Percentiles rank a stretch among this genome's conserved stretches.
phyloP scores from a whole-genome alignment of 2,797 vertebrate species.

The Eremophila alpestris region DNA sequence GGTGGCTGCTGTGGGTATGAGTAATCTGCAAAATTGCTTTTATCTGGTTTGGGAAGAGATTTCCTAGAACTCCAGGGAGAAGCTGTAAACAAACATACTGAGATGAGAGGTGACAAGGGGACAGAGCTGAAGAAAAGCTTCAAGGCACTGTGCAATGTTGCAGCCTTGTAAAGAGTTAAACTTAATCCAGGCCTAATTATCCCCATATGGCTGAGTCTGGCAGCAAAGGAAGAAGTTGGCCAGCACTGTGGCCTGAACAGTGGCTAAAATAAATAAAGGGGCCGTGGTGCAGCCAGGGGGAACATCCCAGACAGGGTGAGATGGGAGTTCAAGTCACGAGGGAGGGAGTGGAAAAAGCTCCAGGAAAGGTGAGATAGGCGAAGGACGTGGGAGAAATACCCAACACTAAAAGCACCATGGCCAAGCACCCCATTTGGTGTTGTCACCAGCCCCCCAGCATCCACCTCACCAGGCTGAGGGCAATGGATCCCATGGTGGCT shows the following conservation, averaged over 20 bases:
- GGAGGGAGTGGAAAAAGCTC: background rate
- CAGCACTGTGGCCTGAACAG: background rate
- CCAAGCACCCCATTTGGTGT: accelerated
- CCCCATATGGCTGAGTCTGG: constrained; percentile 49
- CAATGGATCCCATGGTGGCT: constrained; percentile 69
- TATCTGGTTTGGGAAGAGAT: background rate
- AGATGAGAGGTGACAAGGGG: too few species aligned
- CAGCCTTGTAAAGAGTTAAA: background rate
- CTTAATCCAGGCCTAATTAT: constrained; percentile 37
- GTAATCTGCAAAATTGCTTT: background rate
- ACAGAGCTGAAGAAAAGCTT: background rate
- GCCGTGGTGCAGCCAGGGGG: background rate
- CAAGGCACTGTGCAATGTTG: accelerated
- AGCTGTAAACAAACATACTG: background rate
- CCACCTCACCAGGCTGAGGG: background rate
- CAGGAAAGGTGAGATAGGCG: background rate
- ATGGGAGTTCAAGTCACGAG: accelerated
- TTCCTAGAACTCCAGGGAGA: background rate
- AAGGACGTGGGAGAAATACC: accelerated
- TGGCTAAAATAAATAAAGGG: constrained; percentile 55
- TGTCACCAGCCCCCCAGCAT: accelerated
- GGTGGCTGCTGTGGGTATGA: background rate
- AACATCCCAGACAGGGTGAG: background rate
- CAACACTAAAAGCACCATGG: accelerated
- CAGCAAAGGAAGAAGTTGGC: constrained; percentile 8